Evolutionary conservation across 2,113 vertebrate species (phyloP).

Genomic region (Aleadryas rufinucha): DNA sequence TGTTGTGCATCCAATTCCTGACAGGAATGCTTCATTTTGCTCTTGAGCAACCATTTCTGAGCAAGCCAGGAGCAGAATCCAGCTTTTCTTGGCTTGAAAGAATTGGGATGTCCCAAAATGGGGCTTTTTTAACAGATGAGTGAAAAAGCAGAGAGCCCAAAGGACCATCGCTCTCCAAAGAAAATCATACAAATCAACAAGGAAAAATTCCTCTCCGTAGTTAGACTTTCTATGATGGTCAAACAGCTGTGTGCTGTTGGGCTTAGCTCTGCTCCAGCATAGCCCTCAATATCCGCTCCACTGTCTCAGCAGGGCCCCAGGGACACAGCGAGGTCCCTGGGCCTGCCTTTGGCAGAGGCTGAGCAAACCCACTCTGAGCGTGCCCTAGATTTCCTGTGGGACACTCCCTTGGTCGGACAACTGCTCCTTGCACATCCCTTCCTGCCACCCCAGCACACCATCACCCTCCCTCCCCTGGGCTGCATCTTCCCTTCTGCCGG

Average conservation of each 20-base stretch:
- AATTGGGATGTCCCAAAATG: conserved; percentile 54
- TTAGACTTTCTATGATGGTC: neutral
- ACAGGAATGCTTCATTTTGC: conserved; percentile 59
- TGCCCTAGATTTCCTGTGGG: neutral
- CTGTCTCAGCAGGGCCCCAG: neutral
- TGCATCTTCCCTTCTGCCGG: neutral
- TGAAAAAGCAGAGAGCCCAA: conserved; percentile 53
- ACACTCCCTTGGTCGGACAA: neutral
- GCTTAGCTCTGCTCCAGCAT: neutral
- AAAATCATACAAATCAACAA: conserved; percentile 43
- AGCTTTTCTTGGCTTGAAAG: conserved; percentile 46
- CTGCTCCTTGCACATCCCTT: neutral
- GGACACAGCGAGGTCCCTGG: neutral
- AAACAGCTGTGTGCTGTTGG: conserved; percentile 29
- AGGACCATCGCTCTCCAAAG: conserved; percentile 39
- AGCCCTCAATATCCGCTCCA: neutral
- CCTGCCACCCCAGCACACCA: neutral
- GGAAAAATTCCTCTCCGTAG: conserved; percentile 11
- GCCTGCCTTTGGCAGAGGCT: neutral
- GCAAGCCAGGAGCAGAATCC: conserved; percentile 63
- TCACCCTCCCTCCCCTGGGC: neutral
- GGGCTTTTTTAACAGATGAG: conserved; percentile 45
- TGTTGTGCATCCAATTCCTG: conserved; percentile 25
- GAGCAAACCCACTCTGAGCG: neutral
- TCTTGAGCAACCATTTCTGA: conserved; percentile 60